A percentile compares a stretch with the other conserved stretches of the same genome.
Evolutionary conservation across 2,113 vertebrate species (phyloP).

Genomic region (Zeus faber): DNA sequence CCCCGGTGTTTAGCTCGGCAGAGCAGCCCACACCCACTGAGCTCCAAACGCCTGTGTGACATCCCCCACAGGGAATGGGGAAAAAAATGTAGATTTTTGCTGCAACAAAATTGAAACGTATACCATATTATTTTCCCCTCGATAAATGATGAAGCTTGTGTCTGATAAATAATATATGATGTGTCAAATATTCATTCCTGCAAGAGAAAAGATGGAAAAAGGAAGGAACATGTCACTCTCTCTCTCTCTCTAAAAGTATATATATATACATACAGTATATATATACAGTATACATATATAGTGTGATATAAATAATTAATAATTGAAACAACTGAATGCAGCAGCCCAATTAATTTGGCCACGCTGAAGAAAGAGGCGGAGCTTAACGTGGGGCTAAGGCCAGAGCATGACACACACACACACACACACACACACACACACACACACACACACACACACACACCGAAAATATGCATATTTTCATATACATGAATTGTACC

Average conservation of each 20-base stretch:
- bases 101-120: conserved; percentile 66
- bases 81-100: conserved; percentile 59
- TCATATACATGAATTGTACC: conserved; percentile 37
- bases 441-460: conserved; percentile 22
- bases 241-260: neutral
- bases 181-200: conserved; percentile 70
- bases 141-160: conserved; percentile 65
- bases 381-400: too few species aligned
- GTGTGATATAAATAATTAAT: conserved; percentile 44
- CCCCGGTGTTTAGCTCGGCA: too few species aligned
- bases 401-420: neutral
- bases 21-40: too few species aligned
- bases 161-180: conserved; percentile 72
- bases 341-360: conserved; percentile 52
- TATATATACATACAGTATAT: neutral
- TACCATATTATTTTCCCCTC: conserved; percentile 66
- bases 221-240: conserved; percentile 16
- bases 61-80: conserved; percentile 42
- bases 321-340: conserved; percentile 27
- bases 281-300: conserved; percentile 7
- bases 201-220: conserved; percentile 27
- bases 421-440: conserved; percentile 12
- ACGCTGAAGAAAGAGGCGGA: conserved; percentile 37
- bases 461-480: conserved; percentile 21
- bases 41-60: too few species aligned